Percentiles rank a stretch among this genome's conserved stretches.
phyloP scores from a whole-genome alignment of 2,113 vertebrate species.

The Chelonoidis abingdonii region DNA sequence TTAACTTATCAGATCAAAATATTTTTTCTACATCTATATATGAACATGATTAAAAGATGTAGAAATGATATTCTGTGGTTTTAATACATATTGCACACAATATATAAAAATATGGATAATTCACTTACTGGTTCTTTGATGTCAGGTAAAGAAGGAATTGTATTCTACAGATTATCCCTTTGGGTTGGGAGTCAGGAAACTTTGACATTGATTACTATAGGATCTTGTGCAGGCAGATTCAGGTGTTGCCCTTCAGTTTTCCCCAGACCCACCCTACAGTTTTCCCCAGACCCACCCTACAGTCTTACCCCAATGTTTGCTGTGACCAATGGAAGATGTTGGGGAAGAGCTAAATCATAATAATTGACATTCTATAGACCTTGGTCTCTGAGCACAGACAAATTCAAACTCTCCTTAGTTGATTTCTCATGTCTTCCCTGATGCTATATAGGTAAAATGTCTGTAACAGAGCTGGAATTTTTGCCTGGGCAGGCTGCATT shows the following conservation, averaged over 20 bases:
- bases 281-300: neutral
- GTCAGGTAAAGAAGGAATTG: neutral
- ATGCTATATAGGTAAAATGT: neutral
- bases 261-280: neutral
- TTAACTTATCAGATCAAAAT: constrained; percentile 30
- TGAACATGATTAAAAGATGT: neutral
- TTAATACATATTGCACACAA: neutral
- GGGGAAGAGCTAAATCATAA: neutral
- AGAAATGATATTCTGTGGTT: neutral
- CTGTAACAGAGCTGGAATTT: neutral
- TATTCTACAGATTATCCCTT: neutral
- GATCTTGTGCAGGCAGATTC: neutral
- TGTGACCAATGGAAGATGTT: neutral
- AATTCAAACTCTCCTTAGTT: neutral
- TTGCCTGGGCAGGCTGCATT: neutral
- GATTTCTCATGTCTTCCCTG: neutral
- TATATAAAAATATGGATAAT: neutral
- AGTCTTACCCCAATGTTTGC: neutral
- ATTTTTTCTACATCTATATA: neutral
- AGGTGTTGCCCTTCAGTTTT: neutral
- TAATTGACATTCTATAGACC: neutral
- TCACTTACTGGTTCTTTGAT: neutral
- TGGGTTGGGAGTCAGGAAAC: neutral
- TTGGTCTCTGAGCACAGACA: neutral
- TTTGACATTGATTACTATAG: neutral